A percentile compares a stretch with the other conserved stretches of the same genome.
Conservation (phyloP, 2,888 invertebrate genomes). For the Electrophaes corylata region DNA sequence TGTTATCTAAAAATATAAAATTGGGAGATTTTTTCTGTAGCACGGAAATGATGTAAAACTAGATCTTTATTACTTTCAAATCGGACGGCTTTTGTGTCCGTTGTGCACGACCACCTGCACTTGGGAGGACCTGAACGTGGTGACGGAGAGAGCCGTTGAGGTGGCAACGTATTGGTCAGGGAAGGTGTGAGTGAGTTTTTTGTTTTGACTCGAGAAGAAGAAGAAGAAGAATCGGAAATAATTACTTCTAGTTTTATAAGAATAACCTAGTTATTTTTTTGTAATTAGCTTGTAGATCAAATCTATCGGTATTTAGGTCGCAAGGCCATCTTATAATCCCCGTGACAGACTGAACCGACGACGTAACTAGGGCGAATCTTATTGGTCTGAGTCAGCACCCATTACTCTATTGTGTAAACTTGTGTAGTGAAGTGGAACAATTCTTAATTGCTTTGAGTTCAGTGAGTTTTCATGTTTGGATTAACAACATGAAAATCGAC, state of each 20-base stretch:
- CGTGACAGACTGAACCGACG: conserved; percentile 55
- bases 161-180: too few relatives aligned
- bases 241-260: background rate
- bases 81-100: background rate
- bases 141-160: too few relatives aligned
- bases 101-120: too few relatives aligned
- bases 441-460: conserved; percentile 8
- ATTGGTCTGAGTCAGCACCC: conserved; percentile 53
- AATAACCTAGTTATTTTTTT: conserved; percentile 28
- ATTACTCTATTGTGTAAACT: conserved; percentile 52
- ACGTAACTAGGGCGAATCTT: conserved; percentile 56
- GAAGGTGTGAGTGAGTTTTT: too few relatives aligned
- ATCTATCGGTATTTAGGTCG: conserved; percentile 61
- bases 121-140: too few relatives aligned
- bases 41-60: too few relatives aligned
- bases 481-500: background rate
- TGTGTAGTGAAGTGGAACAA: conserved; percentile 39
- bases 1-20: too few relatives aligned
- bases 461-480: conserved; percentile 2
- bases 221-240: background rate
- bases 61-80: background rate
- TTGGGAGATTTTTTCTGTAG: too few relatives aligned
- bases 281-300: conserved; percentile 60
- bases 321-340: conserved; percentile 61
- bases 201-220: too few relatives aligned